phyloP scores from a whole-genome alignment of 1,140 invertebrate genomes.

The Apis cerana region DNA sequence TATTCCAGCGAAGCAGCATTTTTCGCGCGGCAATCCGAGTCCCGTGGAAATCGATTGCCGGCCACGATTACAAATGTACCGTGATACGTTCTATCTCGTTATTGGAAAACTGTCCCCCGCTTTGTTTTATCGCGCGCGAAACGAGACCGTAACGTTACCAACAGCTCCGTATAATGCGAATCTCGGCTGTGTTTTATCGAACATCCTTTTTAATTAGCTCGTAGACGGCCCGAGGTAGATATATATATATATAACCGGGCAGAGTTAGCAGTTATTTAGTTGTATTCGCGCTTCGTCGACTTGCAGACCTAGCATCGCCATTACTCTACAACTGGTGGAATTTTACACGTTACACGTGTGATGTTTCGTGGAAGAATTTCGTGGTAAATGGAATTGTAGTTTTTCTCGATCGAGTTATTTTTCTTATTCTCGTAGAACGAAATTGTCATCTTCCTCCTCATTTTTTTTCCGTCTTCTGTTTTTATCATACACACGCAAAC shows the following conservation, averaged over 20 bases:
- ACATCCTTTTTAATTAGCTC: slow-evolving; percentile 39
- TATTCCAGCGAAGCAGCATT: slow-evolving; percentile 40
- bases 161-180: slow-evolving; percentile 12
- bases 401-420: no score
- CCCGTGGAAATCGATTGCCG: slow-evolving; percentile 50
- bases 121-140: slow-evolving; percentile 34
- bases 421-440: no score
- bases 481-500: no score
- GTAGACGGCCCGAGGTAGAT: slow-evolving; percentile 8
- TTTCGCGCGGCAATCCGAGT: slow-evolving; percentile 56
- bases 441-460: no score
- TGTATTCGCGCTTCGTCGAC: slow-evolving; percentile 24
- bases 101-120: slow-evolving; percentile 55
- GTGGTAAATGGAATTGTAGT: no score
- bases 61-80: slow-evolving; percentile 51
- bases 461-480: no score
- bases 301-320: background rate
- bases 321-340: no score
- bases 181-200: background rate
- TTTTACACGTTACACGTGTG: no score
- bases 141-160: background rate
- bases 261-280: slow-evolving; percentile 24
- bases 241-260: background rate
- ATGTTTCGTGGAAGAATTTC: no score
- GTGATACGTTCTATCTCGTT: slow-evolving; percentile 56